Conservation (phyloP, 2,113 vertebrate genomes). For the Promerops cafer region DNA sequence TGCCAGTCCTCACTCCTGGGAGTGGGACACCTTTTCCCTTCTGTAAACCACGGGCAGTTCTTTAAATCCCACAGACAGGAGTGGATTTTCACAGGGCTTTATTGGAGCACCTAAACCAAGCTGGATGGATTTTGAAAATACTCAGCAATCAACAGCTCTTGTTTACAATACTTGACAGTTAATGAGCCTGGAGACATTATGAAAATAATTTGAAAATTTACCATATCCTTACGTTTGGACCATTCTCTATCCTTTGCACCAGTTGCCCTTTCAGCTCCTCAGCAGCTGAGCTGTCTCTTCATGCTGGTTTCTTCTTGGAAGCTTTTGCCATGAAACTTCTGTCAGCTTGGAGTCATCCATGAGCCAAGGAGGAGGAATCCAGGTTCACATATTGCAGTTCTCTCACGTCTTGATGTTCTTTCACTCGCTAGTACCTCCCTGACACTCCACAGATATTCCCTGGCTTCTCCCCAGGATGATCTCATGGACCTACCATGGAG, state of each 20-base stretch:
- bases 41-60: accelerated
- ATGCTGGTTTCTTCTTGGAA: background rate
- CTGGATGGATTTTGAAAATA: background rate
- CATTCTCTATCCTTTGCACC: background rate
- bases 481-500: background rate
- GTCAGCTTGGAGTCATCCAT: background rate
- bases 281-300: background rate
- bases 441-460: background rate
- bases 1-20: background rate
- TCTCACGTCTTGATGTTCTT: background rate
- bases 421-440: background rate
- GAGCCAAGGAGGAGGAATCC: background rate
- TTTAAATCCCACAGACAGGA: background rate
- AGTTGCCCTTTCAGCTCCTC: background rate
- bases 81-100: background rate
- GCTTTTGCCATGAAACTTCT: background rate
- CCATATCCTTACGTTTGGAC: background rate
- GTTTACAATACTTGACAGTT: background rate
- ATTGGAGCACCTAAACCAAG: background rate
- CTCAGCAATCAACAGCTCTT: background rate
- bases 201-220: background rate
- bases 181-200: background rate
- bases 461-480: background rate
- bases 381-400: background rate
- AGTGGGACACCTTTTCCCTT: background rate